Percentiles rank a stretch among this genome's conserved stretches.
These are phyloP conservation scores for Sepioteuthis lessoniana DNA, from an alignment of 2,888 invertebrate species.

Conservation along the genomic window DNA sequence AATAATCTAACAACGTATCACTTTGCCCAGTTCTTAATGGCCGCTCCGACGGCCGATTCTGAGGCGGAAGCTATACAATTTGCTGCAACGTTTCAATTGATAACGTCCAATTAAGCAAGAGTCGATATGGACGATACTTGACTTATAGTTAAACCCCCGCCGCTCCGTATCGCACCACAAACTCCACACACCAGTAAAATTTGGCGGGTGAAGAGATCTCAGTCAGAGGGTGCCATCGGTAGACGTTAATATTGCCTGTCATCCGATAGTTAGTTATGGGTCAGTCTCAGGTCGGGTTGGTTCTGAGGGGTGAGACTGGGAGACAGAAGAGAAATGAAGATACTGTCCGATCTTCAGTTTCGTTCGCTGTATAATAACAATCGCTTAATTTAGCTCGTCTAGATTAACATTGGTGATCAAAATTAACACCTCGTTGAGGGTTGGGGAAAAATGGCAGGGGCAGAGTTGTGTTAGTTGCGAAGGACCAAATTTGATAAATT, in stretches of 20 bases:
- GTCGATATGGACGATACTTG: neutral
- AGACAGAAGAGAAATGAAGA: no score
- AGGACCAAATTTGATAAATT: neutral
- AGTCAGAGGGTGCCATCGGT: no score
- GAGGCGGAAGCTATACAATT: neutral
- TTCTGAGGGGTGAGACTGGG: no score
- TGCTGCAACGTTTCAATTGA: neutral
- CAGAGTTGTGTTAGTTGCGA: neutral
- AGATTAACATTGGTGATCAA: conserved; percentile 6
- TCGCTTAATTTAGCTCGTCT: conserved; percentile 33
- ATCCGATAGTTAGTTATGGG: no score
- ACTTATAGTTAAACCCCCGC: no score
- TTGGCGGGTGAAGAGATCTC: no score
- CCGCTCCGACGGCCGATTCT: neutral
- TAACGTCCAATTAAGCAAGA: neutral
- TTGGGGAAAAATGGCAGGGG: no score
- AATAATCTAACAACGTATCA: neutral
- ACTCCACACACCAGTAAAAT: no score
- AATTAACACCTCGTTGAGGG: neutral
- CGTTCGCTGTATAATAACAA: neutral
- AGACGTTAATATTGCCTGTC: no score
- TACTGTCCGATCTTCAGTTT: neutral
- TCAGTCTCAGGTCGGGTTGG: no score
- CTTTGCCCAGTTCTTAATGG: neutral
- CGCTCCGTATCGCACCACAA: no score